Conservation (phyloP, 2,113 vertebrate species). For the Saguinus midas region DNA sequence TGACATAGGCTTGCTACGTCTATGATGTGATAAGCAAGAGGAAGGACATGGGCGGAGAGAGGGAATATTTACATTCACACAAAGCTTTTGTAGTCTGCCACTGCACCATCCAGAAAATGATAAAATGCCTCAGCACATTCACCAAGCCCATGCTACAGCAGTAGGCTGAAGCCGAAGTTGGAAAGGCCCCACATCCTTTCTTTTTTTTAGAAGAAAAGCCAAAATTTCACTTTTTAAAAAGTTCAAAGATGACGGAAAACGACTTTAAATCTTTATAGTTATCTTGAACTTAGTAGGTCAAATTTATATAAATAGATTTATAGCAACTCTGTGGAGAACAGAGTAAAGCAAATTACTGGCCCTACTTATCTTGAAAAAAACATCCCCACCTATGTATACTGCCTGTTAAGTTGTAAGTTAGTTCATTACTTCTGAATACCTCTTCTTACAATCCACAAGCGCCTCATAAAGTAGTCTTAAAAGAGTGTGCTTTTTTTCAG, state of each 20-base stretch:
- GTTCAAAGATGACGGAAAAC: conserved; percentile 33
- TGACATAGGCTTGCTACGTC: background rate
- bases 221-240: conserved; percentile 40
- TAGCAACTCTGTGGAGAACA: background rate
- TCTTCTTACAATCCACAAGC: conserved; percentile 97
- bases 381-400: background rate
- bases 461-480: conserved; percentile 97
- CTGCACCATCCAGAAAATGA: background rate
- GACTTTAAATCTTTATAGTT: conserved; percentile 29
- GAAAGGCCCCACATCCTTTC: background rate
- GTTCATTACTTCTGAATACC: conserved; percentile 82
- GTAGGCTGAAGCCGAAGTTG: background rate
- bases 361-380: conserved; percentile 29
- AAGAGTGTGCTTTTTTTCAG: conserved; percentile 96
- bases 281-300: background rate
- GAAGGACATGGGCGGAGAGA: background rate
- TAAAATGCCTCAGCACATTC: background rate
- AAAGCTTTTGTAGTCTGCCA: background rate
- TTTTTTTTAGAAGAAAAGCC: conserved; percentile 41
- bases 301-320: conserved; percentile 33
- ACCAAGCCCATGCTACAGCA: background rate
- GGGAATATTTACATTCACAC: background rate
- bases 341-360: conserved; percentile 25
- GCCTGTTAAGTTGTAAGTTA: background rate
- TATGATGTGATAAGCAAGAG: background rate